These are phyloP conservation scores for Heterodera schachtii DNA, from an alignment of 1,140 invertebrate genomes.

Conservation along the genomic window DNA sequence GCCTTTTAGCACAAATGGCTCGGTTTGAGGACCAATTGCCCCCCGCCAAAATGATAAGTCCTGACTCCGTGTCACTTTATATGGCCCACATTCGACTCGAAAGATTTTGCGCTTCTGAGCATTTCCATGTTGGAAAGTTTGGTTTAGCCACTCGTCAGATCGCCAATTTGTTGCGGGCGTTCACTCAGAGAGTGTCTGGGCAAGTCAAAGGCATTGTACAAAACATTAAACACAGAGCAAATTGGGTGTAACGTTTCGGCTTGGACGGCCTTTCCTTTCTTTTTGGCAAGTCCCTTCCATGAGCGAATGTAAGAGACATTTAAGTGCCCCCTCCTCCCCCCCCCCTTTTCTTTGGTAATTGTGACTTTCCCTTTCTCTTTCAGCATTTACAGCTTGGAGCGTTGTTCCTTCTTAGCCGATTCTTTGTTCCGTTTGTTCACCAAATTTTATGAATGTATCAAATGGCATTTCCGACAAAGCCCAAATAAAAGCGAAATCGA, in stretches of 20 bases:
- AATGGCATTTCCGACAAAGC: background rate
- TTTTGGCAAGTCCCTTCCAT: too few species aligned
- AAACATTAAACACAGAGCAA: background rate
- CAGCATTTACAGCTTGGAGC: slow-evolving; percentile 29
- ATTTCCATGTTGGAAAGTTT: slow-evolving; percentile 20
- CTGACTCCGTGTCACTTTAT: slow-evolving; percentile 34
- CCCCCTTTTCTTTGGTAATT: background rate
- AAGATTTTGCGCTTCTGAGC: slow-evolving; percentile 22
- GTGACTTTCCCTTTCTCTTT: background rate
- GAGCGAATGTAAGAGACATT: too few species aligned
- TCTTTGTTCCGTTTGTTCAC: slow-evolving; percentile 31
- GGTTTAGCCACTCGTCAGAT: slow-evolving; percentile 28
- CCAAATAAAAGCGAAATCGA: background rate
- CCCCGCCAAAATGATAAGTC: slow-evolving; percentile 15
- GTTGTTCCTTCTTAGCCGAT: slow-evolving; percentile 33
- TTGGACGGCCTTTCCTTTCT: too few species aligned
- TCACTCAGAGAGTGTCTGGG: slow-evolving; percentile 25
- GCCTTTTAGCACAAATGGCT: background rate
- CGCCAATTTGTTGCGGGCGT: slow-evolving; percentile 18
- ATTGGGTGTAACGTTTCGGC: too few species aligned
- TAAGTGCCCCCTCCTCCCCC: too few species aligned
- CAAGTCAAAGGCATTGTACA: slow-evolving; percentile 11
- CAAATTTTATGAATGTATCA: slow-evolving; percentile 34
- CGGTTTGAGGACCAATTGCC: slow-evolving; percentile 8
- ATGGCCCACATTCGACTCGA: slow-evolving; percentile 34